These are phyloP conservation scores for Smutsia gigantea DNA, from an alignment of 2,797 vertebrate species.

Conservation along the genomic window DNA sequence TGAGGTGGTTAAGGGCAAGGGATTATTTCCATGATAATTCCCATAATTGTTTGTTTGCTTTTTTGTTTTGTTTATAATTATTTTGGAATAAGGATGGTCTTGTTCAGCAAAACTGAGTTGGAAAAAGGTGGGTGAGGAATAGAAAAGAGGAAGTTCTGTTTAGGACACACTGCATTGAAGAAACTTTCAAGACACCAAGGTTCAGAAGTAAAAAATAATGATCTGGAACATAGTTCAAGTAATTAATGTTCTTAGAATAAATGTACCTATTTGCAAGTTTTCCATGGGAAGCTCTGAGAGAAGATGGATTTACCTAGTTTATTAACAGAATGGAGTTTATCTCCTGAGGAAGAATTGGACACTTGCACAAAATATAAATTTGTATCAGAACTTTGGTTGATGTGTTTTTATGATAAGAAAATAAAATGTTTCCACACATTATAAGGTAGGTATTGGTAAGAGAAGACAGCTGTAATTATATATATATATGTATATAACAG, in stretches of 20 bases:
- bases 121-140: not conserved
- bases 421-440: not conserved
- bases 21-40: not conserved
- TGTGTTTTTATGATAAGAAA: not conserved
- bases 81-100: not conserved
- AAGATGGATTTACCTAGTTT: not conserved
- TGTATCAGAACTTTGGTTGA: not conserved
- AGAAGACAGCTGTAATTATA: not conserved
- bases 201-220: not conserved
- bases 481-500: too few species aligned
- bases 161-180: not conserved
- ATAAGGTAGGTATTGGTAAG: not conserved
- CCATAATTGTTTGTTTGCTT: not conserved
- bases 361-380: not conserved
- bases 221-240: not conserved
- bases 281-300: not conserved
- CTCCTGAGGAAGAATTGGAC: not conserved
- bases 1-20: not conserved
- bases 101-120: not conserved
- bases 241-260: not conserved
- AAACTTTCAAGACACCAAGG: not conserved
- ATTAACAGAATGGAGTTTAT: not conserved
- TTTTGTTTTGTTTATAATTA: not conserved
- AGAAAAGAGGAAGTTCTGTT: not conserved
- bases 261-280: not conserved